These are phyloP conservation scores for Dasysyrphus albostriatus DNA, from an alignment of 2,888 invertebrate genomes.

Conservation along the genomic window DNA sequence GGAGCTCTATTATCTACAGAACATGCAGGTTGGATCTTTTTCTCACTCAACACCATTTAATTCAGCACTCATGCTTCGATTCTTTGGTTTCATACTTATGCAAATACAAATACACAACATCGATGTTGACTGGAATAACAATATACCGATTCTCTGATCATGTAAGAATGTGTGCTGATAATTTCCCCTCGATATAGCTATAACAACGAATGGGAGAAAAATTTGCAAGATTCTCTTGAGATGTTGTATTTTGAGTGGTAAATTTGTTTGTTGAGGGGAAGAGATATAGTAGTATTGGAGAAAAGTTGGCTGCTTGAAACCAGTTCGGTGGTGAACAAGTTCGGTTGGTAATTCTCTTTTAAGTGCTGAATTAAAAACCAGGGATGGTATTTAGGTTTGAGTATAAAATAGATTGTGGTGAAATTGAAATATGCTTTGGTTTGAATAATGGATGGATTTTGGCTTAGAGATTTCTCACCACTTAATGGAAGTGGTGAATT, in stretches of 20 bases:
- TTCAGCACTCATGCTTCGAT: conserved; percentile 43
- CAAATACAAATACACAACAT: conserved; percentile 35
- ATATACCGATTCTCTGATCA: conserved; percentile 46
- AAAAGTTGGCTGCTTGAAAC: conserved; percentile 38
- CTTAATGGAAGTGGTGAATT: neutral
- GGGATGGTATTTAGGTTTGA: conserved; percentile 4
- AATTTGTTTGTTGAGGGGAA: neutral
- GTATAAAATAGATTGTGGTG: conserved; percentile 4
- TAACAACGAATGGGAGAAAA: neutral
- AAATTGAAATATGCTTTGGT: conserved; percentile 7
- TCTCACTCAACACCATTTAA: conserved; percentile 26
- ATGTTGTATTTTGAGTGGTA: neutral
- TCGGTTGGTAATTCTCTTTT: neutral
- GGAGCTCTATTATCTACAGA: conserved; percentile 71
- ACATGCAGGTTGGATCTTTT: conserved; percentile 58
- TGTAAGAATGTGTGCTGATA: conserved; percentile 14
- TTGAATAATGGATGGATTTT: neutral
- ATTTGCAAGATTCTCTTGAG: conserved; percentile 13
- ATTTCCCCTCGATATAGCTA: conserved; percentile 3
- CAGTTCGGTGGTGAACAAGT: conserved; percentile 38
- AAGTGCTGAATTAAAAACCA: conserved; percentile 44
- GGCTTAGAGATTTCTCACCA: neutral
- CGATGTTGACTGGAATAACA: conserved; percentile 23
- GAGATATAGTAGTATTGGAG: neutral
- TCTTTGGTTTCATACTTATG: conserved; percentile 15